Evolutionary conservation across 2,113 vertebrate genomes (phyloP).

Genomic region (Mesocricetus auratus): DNA sequence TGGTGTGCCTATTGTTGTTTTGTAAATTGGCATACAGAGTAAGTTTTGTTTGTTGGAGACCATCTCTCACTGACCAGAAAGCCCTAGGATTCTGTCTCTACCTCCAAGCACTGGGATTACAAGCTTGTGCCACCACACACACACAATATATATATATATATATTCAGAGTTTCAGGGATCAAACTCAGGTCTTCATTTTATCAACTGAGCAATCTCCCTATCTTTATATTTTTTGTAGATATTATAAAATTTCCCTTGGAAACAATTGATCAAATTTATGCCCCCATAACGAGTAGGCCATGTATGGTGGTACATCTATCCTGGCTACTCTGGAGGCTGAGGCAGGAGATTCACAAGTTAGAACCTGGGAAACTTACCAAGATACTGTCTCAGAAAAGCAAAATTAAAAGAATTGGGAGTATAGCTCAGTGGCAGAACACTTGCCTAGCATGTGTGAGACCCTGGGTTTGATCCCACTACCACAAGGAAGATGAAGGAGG

Average conservation of each 20-base stretch:
- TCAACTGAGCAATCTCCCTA: not conserved
- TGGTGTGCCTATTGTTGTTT: not conserved
- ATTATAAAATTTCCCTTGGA: not conserved
- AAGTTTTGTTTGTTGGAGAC: not conserved
- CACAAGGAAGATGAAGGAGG: not conserved
- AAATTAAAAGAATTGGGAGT: not conserved
- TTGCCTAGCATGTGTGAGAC: not conserved
- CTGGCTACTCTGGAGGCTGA: not conserved
- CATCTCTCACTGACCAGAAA: not conserved
- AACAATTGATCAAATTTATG: not conserved
- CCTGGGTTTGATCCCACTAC: not conserved
- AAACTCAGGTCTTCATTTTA: not conserved
- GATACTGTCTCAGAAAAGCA: not conserved
- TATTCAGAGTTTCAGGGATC: not conserved
- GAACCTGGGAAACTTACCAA: not conserved
- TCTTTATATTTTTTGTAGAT: not conserved
- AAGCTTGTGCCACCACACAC: not conserved
- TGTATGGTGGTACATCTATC: not conserved
- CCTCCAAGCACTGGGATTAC: not conserved
- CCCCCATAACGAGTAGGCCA: not conserved
- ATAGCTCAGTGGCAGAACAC: not conserved
- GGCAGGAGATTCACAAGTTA: not conserved
- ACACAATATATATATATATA: no score
- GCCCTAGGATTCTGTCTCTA: not conserved
- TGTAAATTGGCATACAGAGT: not conserved